Percentiles rank a stretch among this genome's conserved stretches.
These are phyloP conservation scores for Tetranychus piercei DNA, from an alignment of 2,888 invertebrate species.

Conservation along the genomic window DNA sequence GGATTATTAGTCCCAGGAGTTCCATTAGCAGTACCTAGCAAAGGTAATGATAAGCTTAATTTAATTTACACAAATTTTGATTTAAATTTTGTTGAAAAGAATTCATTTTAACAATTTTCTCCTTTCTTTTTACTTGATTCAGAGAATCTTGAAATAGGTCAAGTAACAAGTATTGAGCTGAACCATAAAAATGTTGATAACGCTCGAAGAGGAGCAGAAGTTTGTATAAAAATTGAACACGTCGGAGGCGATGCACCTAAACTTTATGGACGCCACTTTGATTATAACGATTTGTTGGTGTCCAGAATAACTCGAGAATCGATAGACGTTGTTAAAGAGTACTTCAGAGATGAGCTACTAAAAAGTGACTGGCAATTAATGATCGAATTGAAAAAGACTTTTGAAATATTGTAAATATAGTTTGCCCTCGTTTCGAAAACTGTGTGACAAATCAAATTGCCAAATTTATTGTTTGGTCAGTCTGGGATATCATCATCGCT, in stretches of 20 bases:
- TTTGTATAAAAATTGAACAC: slow-evolving; percentile 90
- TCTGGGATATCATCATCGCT: not conserved
- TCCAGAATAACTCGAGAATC: slow-evolving; percentile 86
- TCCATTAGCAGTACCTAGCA: slow-evolving; percentile 86
- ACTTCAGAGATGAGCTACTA: slow-evolving; percentile 89
- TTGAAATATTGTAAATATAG: slow-evolving; percentile 48
- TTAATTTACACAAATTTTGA: slow-evolving; percentile 11
- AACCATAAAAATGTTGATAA: slow-evolving; percentile 86
- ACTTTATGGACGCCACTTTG: slow-evolving; percentile 95
- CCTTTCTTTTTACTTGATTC: not conserved
- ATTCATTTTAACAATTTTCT: slow-evolving; percentile 8
- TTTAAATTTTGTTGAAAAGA: too few species aligned
- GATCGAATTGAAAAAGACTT: slow-evolving; percentile 91
- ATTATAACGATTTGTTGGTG: slow-evolving; percentile 77
- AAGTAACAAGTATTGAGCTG: slow-evolving; percentile 80
- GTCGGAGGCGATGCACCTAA: slow-evolving; percentile 95
- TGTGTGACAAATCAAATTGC: too few species aligned
- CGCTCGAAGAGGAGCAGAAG: slow-evolving; percentile 87
- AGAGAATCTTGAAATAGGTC: slow-evolving; percentile 49
- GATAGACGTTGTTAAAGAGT: slow-evolving; percentile 97
- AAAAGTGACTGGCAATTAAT: slow-evolving; percentile 97
- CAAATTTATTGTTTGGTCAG: too few species aligned
- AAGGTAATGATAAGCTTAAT: slow-evolving; percentile 42
- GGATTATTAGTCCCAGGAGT: slow-evolving; percentile 90
- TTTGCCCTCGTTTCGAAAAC: not conserved